These are phyloP conservation scores for Butorides virescens DNA, from an alignment of 2,113 vertebrate species.

Conservation along the genomic window DNA sequence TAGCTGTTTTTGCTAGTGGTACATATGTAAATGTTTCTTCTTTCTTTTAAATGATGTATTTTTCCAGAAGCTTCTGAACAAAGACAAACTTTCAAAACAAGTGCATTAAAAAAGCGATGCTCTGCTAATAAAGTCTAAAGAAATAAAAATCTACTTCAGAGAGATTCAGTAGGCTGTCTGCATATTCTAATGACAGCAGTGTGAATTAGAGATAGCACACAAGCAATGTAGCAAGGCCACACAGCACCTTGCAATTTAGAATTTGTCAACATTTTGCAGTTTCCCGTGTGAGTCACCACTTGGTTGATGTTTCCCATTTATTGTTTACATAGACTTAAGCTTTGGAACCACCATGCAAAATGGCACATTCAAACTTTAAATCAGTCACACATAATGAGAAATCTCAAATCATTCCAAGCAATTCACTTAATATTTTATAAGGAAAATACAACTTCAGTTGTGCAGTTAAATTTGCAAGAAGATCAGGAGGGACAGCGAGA, in stretches of 20 bases:
- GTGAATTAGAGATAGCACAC: slow-evolving; percentile 37
- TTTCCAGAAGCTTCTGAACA: slow-evolving; percentile 15
- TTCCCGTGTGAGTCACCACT: slow-evolving; percentile 27
- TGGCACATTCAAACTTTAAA: slow-evolving; percentile 48
- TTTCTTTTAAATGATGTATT: slow-evolving; percentile 2
- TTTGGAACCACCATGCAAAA: slow-evolving; percentile 1
- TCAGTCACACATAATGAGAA: slow-evolving; percentile 57
- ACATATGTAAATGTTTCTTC: not conserved
- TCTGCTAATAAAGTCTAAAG: slow-evolving; percentile 18
- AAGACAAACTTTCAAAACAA: not conserved
- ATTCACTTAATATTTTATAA: slow-evolving; percentile 69
- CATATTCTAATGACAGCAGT: not conserved
- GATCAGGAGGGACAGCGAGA: slow-evolving; percentile 21
- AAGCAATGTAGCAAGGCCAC: not conserved
- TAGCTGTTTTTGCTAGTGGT: not conserved
- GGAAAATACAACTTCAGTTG: slow-evolving; percentile 58
- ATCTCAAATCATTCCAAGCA: slow-evolving; percentile 50
- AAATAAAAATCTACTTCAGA: slow-evolving; percentile 22
- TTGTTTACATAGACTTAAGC: slow-evolving; percentile 47
- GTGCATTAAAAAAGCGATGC: not conserved
- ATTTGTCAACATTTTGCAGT: slow-evolving; percentile 24
- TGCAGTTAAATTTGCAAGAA: slow-evolving; percentile 49
- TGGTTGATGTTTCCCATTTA: slow-evolving; percentile 29
- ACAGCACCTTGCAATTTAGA: slow-evolving; percentile 38
- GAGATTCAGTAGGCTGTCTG: slow-evolving; percentile 4